A percentile compares a stretch with the other conserved stretches of the same genome.
Conservation (phyloP, 2,888 invertebrate species). For the Chymomyza caudatula region DNA sequence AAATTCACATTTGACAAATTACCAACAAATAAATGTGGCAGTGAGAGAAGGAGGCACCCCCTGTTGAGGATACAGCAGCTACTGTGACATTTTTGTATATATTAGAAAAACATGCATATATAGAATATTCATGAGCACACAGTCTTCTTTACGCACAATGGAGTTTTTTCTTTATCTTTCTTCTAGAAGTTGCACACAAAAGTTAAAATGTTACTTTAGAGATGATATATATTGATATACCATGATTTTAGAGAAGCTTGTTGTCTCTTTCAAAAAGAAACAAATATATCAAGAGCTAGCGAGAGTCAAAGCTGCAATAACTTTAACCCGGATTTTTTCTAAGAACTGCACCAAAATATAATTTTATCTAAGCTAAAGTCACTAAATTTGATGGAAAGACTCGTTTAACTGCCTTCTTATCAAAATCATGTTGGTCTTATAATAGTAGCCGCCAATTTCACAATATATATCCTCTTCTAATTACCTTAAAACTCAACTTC, state of each 20-base stretch:
- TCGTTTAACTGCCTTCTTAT: too few relatives aligned
- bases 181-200: background rate
- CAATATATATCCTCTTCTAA: too few relatives aligned
- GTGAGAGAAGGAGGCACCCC: constrained; percentile 14
- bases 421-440: too few relatives aligned
- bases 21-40: constrained; percentile 53
- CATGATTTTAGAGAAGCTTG: background rate
- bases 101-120: background rate
- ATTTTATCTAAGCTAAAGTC: too few relatives aligned
- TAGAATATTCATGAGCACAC: background rate
- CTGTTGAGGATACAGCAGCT: background rate
- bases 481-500: too few relatives aligned
- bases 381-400: too few relatives aligned
- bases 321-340: too few relatives aligned
- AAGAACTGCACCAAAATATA: too few relatives aligned
- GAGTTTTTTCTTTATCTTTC: background rate
- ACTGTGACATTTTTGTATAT: background rate
- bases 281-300: too few relatives aligned
- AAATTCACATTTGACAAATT: constrained; percentile 69
- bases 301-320: too few relatives aligned
- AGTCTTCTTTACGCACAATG: background rate
- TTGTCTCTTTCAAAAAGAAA: background rate
- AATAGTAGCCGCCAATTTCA: too few relatives aligned
- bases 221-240: background rate
- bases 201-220: background rate